Evolutionary conservation across 1,140 invertebrate species (phyloP).

Genomic region (Drosophila tani): DNA sequence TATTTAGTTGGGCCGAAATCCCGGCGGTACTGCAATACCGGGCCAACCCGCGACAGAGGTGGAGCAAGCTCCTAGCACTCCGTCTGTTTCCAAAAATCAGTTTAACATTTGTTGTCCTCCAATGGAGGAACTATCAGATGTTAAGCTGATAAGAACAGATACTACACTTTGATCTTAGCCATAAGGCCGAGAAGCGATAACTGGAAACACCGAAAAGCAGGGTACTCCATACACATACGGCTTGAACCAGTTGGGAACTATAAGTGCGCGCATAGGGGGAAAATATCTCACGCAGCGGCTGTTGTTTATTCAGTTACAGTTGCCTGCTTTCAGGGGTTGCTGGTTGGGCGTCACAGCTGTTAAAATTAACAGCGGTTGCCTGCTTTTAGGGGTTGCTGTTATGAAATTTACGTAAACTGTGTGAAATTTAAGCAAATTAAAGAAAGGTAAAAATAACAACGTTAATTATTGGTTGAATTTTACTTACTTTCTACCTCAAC

Average conservation of each 20-base stretch:
- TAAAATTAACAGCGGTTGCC: background rate
- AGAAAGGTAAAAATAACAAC: background rate
- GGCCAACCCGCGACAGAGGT: conserved; percentile 62
- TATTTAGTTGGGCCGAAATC: conserved; percentile 56
- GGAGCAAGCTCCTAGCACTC: conserved; percentile 61
- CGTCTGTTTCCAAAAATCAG: conserved; percentile 32
- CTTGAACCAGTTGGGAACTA: conserved; percentile 31
- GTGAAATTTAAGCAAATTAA: background rate
- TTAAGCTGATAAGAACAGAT: conserved; percentile 90
- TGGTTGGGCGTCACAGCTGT: background rate
- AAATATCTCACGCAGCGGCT: background rate
- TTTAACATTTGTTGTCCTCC: conserved; percentile 88
- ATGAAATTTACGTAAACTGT: background rate
- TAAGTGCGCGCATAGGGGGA: conserved; percentile 8
- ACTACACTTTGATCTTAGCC: conserved; percentile 87
- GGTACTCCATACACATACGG: background rate
- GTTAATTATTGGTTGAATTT: background rate
- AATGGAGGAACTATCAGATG: conserved; percentile 88
- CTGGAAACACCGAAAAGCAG: background rate
- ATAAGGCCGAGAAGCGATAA: conserved; percentile 85
- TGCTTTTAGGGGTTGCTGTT: conserved; percentile 3
- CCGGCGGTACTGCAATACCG: conserved; percentile 87
- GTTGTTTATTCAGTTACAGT: background rate
- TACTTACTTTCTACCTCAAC: background rate
- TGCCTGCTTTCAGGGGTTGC: conserved; percentile 24